These are phyloP conservation scores for Trogon surrucura DNA, from an alignment of 2,113 vertebrate species.

Conservation along the genomic window DNA sequence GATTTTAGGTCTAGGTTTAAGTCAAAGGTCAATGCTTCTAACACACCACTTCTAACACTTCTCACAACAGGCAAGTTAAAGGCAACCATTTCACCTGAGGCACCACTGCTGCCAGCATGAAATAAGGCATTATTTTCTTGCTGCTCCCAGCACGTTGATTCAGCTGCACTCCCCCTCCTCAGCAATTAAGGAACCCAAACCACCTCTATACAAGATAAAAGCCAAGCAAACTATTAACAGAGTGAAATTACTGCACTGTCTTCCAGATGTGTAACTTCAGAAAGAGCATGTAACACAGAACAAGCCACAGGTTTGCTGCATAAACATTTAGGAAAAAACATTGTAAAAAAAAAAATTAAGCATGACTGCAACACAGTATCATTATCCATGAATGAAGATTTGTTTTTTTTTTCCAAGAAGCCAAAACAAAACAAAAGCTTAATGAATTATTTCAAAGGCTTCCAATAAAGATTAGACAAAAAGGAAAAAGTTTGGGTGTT, in stretches of 20 bases:
- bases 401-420: not conserved
- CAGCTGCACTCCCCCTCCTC: not conserved
- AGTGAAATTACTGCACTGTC: not conserved
- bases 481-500: not conserved
- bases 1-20: slow-evolving; percentile 8
- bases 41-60: not conserved
- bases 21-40: not conserved
- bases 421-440: not conserved
- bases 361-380: not conserved
- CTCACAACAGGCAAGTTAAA: not conserved
- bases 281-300: not conserved
- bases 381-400: not conserved
- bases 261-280: not conserved
- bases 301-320: not conserved
- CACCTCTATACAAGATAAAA: not conserved
- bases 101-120: not conserved
- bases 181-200: not conserved
- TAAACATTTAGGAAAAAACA: not conserved
- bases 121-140: not conserved
- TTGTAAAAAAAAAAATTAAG: not conserved
- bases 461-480: not conserved
- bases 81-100: not conserved
- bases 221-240: not conserved
- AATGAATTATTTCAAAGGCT: not conserved
- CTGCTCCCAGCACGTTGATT: not conserved